phyloP scores from a whole-genome alignment of 2,797 vertebrate species.

The Manis crassicaudata region DNA sequence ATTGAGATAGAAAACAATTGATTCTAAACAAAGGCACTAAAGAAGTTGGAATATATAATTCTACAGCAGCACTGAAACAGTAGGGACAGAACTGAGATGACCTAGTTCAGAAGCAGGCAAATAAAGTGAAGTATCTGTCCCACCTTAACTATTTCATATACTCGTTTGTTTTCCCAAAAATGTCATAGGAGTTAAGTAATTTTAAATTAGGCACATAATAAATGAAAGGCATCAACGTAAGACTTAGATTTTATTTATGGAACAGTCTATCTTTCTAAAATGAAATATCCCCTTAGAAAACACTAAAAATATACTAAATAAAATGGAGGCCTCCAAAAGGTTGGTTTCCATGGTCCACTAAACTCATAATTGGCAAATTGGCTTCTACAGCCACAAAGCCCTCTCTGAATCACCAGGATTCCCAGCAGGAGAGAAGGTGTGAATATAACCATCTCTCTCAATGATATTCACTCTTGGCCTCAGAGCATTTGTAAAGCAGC shows the following conservation, averaged over 20 bases:
- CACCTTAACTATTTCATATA: neutral
- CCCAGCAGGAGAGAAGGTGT: neutral
- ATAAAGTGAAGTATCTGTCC: neutral
- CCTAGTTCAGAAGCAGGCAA: neutral
- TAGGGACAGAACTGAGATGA: neutral
- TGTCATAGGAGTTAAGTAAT: neutral
- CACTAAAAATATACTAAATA: neutral
- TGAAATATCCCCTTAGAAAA: neutral
- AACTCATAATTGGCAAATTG: neutral
- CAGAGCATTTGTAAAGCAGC: neutral
- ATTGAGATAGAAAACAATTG: neutral
- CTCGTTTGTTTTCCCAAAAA: neutral
- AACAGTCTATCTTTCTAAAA: neutral
- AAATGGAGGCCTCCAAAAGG: neutral
- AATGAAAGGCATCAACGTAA: neutral
- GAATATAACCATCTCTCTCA: neutral
- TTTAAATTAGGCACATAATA: constrained; percentile 9
- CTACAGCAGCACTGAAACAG: neutral
- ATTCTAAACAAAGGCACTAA: neutral
- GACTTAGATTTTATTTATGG: neutral
- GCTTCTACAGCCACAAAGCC: neutral
- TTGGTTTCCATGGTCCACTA: neutral
- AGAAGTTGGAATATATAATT: neutral
- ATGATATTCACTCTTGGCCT: neutral
- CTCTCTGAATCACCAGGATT: neutral